A percentile compares a stretch with the other conserved stretches of the same genome.
Evolutionary conservation across 2,888 invertebrate genomes (phyloP).

Genomic region (Caenorhabditis becei): DNA sequence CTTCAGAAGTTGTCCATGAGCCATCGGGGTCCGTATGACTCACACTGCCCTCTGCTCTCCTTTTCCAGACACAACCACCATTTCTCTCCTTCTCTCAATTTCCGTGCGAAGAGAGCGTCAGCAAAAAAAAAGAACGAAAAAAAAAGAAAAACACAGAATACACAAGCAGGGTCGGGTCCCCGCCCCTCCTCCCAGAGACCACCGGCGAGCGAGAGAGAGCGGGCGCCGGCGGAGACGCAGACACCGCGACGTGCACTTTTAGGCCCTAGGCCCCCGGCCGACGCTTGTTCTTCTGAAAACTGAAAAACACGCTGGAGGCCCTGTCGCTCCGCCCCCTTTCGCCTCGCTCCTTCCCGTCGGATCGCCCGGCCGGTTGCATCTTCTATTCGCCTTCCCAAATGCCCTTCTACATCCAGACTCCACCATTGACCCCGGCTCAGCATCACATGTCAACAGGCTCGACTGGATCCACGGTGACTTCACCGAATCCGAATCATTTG

Average conservation of each 20-base stretch:
- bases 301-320: constrained; percentile 22
- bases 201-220: constrained; percentile 9
- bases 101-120: constrained; percentile 24
- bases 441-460: constrained; percentile 23
- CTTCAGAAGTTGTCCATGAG: not conserved
- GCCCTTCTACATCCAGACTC: constrained; percentile 64
- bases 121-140: constrained; percentile 4
- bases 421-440: constrained; percentile 55
- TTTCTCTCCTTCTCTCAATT: constrained; percentile 20
- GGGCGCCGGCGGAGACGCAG: constrained; percentile 15
- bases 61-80: constrained; percentile 26
- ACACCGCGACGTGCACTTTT: constrained; percentile 52
- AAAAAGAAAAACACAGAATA: constrained; percentile 47
- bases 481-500: constrained; percentile 28
- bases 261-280: constrained; percentile 8
- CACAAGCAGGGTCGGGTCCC: constrained; percentile 27
- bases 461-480: constrained; percentile 21
- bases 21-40: constrained; percentile 15
- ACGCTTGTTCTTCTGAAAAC: constrained; percentile 45
- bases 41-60: constrained; percentile 36
- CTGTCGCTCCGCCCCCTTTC: constrained; percentile 18
- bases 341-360: constrained; percentile 10
- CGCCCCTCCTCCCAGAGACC: constrained; percentile 1
- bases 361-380: too few species aligned
- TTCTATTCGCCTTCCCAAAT: constrained; percentile 22